These are phyloP conservation scores for Peromyscus attwateri DNA, from an alignment of 2,797 vertebrate species.

Conservation along the genomic window DNA sequence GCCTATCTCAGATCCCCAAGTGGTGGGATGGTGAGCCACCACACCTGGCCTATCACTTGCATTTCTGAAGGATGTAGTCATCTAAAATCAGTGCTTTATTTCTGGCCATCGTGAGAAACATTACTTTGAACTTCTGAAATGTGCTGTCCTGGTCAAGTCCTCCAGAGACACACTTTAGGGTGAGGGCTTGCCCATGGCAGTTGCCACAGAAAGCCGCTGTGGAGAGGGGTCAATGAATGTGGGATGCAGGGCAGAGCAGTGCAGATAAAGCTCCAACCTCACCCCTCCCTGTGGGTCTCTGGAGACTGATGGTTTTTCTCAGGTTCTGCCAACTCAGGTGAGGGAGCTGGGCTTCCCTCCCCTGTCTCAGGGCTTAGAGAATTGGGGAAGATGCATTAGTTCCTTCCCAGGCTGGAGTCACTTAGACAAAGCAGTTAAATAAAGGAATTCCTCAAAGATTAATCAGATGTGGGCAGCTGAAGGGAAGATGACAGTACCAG, in stretches of 20 bases:
- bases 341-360: accelerated
- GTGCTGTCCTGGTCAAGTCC: too few relatives aligned
- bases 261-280: not conserved
- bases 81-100: not conserved
- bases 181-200: accelerated
- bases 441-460: too few relatives aligned
- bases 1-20: not conserved
- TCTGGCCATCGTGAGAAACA: not conserved
- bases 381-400: accelerated
- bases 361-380: not conserved
- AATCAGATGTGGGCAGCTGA: not conserved
- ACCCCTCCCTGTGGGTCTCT: accelerated
- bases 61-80: not conserved
- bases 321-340: accelerated
- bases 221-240: too few relatives aligned
- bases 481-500: accelerated
- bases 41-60: not conserved
- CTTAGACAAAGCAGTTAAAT: not conserved
- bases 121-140: not conserved
- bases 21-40: too few relatives aligned
- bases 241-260: too few relatives aligned
- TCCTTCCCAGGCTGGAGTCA: too few relatives aligned
- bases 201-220: too few relatives aligned
- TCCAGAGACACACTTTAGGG: too few relatives aligned
- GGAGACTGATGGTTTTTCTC: accelerated